Evolutionary conservation across 2,113 vertebrate species (phyloP).

Genomic region (Erythrocercus mccallii): DNA sequence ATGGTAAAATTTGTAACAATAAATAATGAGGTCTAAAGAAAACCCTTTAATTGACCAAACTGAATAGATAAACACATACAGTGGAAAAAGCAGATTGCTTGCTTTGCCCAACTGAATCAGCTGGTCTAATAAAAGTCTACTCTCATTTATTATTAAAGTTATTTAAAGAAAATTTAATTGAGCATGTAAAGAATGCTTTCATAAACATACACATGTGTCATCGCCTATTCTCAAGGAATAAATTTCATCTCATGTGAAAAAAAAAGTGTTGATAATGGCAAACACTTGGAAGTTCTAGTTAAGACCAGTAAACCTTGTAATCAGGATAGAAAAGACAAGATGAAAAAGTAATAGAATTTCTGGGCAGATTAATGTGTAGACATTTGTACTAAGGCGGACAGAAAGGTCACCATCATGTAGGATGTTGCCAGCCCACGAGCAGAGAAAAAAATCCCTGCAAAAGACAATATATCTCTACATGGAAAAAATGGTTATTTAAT

Average conservation of each 20-base stretch:
- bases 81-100: neutral
- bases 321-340: neutral
- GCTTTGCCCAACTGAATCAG: neutral
- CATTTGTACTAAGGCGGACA: neutral
- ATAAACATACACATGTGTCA: neutral
- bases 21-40: neutral
- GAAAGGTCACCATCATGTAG: neutral
- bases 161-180: neutral
- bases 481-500: neutral
- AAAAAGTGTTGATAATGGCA: neutral
- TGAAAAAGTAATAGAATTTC: neutral
- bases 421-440: neutral
- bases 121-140: neutral
- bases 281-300: neutral
- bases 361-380: neutral
- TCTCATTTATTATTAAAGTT: neutral
- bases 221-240: neutral
- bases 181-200: neutral
- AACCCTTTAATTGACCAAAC: neutral
- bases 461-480: neutral
- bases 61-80: fast-evolving
- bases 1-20: neutral
- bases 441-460: neutral
- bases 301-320: neutral
- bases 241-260: neutral